These are phyloP conservation scores for Artibeus jamaicensis DNA, from an alignment of 2,797 vertebrate species.

Conservation along the genomic window DNA sequence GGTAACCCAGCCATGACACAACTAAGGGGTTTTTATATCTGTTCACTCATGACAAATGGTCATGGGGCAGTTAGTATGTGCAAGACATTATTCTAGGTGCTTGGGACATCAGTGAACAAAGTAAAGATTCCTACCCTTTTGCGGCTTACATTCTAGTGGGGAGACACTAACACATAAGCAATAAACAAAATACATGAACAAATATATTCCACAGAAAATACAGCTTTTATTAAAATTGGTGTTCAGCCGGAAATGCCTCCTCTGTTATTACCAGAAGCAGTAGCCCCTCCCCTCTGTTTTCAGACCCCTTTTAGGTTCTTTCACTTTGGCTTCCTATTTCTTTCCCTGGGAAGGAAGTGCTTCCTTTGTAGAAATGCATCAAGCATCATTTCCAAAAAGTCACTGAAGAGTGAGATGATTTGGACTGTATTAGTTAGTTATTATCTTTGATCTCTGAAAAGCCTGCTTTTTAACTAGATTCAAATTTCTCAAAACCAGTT, in stretches of 20 bases:
- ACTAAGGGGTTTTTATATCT: not conserved
- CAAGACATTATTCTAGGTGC: not conserved
- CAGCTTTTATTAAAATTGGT: not conserved
- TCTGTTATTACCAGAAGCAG: not conserved
- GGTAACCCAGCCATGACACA: not conserved
- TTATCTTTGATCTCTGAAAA: slow-evolving; percentile 3
- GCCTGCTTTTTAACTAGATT: not conserved
- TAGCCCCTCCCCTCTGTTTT: not conserved
- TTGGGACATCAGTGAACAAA: not conserved
- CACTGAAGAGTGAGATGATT: not conserved
- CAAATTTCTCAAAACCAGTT: not conserved
- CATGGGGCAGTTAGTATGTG: not conserved
- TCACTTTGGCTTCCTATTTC: not conserved
- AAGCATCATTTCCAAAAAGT: not conserved
- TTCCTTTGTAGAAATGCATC: not conserved
- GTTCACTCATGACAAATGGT: not conserved
- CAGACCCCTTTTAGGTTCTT: not conserved
- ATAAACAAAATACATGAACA: not conserved
- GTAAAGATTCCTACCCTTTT: not conserved
- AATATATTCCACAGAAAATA: not conserved
- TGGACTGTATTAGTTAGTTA: slow-evolving; percentile 1
- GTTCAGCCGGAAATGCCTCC: not conserved
- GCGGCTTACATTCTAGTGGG: not conserved
- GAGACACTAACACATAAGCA: not conserved
- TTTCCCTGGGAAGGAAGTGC: not conserved